Base-by-base conservation (phyloP, 2,797 vertebrate genomes). In the Muraenolepis orangiensis region DNA sequence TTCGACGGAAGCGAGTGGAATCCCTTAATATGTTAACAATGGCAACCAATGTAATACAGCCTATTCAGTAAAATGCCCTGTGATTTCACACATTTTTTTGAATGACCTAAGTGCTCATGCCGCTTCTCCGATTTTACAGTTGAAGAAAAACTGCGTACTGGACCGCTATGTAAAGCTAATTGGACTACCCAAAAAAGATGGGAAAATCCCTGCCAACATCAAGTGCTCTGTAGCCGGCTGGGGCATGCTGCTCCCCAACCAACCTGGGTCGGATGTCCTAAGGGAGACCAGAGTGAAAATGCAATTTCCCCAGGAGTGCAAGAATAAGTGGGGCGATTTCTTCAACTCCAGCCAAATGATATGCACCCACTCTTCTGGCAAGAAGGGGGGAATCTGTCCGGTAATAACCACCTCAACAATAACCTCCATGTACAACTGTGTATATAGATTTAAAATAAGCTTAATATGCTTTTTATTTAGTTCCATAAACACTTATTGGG, bases 141-240 rank as follows among this genome's bases (percentile, higher is more conserved):
- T 87, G 12, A 71, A 80, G 38, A 66, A 12, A 0, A 85, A 80
- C 18, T 82, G 76, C 14, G 74, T 29, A 7, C 66, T 84, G 32
- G 74, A 72, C 7, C 36, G 57, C 20, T 64, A 31, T 69, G 87
- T 88, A 6, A 74, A 73, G 10, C 20, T 80, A 10, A 26, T 82
- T 26, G 5, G 8, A 20, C 79, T 88, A 31, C 84, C 80, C 5
- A 74, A 77, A 7, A 76, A 77, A 61, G 68, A 71, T 23, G 18
- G 1, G 8, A 70, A 72, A 40, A 14, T 72, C 7, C 30, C 42
- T n/a, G 69, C 28, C 0, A 57, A 42, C 1, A 36, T 20, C 23
- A 72, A 76, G 12, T 88, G 87, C 66, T 67, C 70, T 1, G 78
- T 87, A 28, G 79, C 84, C 28, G 87, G 87, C 34, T 88, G 87